Evolutionary conservation across 2,797 vertebrate species (phyloP).

Genomic region (Enteromius radiatus): DNA sequence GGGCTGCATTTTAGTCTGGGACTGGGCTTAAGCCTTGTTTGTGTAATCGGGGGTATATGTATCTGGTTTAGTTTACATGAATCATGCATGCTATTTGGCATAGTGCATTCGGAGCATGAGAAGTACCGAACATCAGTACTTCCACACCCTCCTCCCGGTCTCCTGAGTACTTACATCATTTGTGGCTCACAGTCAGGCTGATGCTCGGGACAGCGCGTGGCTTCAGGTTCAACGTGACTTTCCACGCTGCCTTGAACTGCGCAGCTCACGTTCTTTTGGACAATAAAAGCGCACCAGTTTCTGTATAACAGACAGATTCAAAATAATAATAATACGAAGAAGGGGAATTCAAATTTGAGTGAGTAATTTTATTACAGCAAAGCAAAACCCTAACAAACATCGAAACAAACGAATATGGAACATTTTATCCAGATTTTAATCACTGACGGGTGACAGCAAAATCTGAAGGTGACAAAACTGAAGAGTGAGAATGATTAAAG

Average conservation of each 20-base stretch:
- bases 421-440: neutral
- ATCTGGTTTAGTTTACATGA: neutral
- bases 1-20: neutral
- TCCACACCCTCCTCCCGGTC: conserved; percentile 51
- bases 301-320: conserved; percentile 67
- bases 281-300: conserved; percentile 97
- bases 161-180: conserved; percentile 84
- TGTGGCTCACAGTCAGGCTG: conserved; percentile 87
- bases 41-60: neutral
- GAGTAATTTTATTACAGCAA: neutral
- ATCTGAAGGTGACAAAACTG: neutral
- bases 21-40: neutral
- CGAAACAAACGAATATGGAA: too few relatives aligned
- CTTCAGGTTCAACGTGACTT: conserved; percentile 87
- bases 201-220: conserved; percentile 80
- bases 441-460: neutral
- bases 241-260: conserved; percentile 89
- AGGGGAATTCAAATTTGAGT: neutral
- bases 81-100: conserved; percentile 3
- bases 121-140: conserved; percentile 15
- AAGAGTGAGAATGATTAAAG: neutral
- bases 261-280: conserved; percentile 94
- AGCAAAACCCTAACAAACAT: neutral
- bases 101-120: neutral
- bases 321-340: neutral